Percentiles rank a stretch among this genome's conserved stretches.
Conservation (phyloP, 2,797 vertebrate genomes). For the Champsocephalus gunnari region DNA sequence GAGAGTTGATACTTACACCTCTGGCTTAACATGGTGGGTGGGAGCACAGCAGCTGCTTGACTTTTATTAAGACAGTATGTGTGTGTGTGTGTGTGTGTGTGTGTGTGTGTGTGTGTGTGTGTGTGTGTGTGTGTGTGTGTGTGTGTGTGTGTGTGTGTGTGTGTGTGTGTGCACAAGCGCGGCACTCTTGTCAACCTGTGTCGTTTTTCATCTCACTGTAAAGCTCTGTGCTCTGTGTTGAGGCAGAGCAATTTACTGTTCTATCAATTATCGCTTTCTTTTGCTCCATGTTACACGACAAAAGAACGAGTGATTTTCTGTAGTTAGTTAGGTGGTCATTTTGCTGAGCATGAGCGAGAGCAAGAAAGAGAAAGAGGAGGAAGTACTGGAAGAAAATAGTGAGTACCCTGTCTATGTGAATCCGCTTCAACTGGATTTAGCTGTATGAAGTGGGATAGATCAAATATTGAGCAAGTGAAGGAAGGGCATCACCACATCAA, state of each 20-base stretch:
- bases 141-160: not conserved
- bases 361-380: conserved; percentile 26
- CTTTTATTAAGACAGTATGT: conserved; percentile 69
- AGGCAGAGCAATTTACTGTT: conserved; percentile 45
- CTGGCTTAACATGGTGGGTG: conserved; percentile 71
- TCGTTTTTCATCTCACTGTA: conserved; percentile 17
- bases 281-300: conserved; percentile 30
- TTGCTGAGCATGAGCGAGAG: conserved; percentile 55
- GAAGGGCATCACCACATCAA: conserved; percentile 85
- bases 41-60: conserved; percentile 72
- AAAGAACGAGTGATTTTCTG: conserved; percentile 50
- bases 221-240: conserved; percentile 18
- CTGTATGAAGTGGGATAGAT: conserved; percentile 79
- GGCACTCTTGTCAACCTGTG: conserved; percentile 30
- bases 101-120: no score
- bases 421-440: conserved; percentile 80
- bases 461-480: conserved; percentile 85
- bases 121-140: no score
- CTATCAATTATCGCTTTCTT: conserved; percentile 64
- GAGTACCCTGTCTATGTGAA: conserved; percentile 64
- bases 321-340: conserved; percentile 51
- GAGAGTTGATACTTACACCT: conserved; percentile 76
- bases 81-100: conserved; percentile 6
- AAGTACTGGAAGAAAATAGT: conserved; percentile 43
- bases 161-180: not conserved